phyloP scores from a whole-genome alignment of 2,113 vertebrate species.

The Corynorhinus townsendii region DNA sequence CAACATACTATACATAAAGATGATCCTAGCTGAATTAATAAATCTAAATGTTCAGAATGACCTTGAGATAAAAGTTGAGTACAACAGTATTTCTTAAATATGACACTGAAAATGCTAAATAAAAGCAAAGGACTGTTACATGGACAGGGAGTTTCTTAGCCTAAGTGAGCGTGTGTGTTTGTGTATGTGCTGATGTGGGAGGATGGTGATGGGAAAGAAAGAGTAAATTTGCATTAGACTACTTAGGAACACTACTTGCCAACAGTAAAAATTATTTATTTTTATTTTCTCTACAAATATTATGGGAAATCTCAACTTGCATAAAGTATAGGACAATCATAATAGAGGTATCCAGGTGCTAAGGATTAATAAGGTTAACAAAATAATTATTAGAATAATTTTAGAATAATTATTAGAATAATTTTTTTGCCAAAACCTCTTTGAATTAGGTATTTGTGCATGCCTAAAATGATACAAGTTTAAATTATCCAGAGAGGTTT shows the following conservation, averaged over 20 bases:
- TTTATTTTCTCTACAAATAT: neutral
- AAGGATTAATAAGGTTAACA: neutral
- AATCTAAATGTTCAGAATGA: neutral
- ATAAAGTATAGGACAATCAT: neutral
- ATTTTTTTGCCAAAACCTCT: neutral
- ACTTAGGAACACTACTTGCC: neutral
- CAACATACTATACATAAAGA: neutral
- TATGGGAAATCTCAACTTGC: neutral
- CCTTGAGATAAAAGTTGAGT: neutral
- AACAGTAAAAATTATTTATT: neutral
- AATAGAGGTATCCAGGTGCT: neutral
- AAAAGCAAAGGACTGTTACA: neutral
- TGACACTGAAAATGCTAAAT: neutral
- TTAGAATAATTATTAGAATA: neutral
- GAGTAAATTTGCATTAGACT: neutral
- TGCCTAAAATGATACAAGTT: neutral
- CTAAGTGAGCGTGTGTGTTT: neutral
- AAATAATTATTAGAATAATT: neutral
- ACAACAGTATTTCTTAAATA: neutral
- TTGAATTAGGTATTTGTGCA: neutral
- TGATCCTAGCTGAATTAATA: neutral
- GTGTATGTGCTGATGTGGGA: neutral
- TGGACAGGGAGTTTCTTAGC: neutral
- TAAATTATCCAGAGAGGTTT: conserved; percentile 28
- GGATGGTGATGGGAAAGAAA: neutral